phyloP scores from a whole-genome alignment of 2,797 vertebrate genomes.

The Pangasius krempfi region DNA sequence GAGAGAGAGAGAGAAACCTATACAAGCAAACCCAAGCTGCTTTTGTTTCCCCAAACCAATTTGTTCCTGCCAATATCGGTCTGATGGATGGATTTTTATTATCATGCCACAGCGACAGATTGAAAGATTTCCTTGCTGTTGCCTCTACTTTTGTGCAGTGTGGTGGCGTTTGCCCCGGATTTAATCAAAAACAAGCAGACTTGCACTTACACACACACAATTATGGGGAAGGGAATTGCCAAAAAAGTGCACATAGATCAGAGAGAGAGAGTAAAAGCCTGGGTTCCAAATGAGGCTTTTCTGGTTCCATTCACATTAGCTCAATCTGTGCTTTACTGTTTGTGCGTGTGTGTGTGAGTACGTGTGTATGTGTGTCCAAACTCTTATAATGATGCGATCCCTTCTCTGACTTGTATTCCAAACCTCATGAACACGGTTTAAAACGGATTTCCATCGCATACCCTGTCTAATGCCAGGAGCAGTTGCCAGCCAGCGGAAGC shows the following conservation, averaged over 20 bases:
- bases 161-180: slow-evolving; percentile 57
- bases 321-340: neutral
- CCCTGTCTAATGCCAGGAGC: neutral
- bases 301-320: slow-evolving; percentile 43
- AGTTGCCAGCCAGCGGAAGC: slow-evolving; percentile 11
- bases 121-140: slow-evolving; percentile 62
- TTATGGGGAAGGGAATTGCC: slow-evolving; percentile 50
- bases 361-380: neutral
- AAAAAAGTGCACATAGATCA: slow-evolving; percentile 56
- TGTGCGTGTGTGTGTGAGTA: neutral
- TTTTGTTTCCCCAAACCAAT: slow-evolving; percentile 60
- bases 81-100: slow-evolving; percentile 60
- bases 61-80: slow-evolving; percentile 60
- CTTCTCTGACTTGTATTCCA: slow-evolving; percentile 12
- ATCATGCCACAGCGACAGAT: slow-evolving; percentile 59
- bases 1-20: neutral
- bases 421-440: slow-evolving; percentile 44
- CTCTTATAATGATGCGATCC: slow-evolving; percentile 31
- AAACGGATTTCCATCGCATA: slow-evolving; percentile 32
- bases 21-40: slow-evolving; percentile 45
- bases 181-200: slow-evolving; percentile 67
- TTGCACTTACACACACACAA: slow-evolving; percentile 40
- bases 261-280: slow-evolving; percentile 33
- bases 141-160: slow-evolving; percentile 52
- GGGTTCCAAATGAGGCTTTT: slow-evolving; percentile 51